Conservation (phyloP, 2,113 vertebrate genomes). For the Cariama cristata region DNA sequence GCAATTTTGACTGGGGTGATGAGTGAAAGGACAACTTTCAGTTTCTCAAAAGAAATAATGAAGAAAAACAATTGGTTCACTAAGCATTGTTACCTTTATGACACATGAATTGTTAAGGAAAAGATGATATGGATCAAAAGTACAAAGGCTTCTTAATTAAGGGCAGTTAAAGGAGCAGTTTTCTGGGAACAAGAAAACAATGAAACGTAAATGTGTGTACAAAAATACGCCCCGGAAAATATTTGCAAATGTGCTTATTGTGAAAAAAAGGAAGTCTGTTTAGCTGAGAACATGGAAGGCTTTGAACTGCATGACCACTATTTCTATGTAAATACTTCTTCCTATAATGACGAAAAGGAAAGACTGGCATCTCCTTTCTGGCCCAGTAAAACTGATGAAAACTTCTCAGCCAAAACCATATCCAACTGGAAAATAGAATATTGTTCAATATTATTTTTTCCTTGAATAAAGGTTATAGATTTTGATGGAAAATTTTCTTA, state of each 20-base stretch:
- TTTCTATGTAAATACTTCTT: not conserved
- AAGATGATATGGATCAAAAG: not conserved
- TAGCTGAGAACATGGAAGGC: not conserved
- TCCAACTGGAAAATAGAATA: not conserved
- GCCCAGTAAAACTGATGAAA: not conserved
- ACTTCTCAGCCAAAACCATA: not conserved
- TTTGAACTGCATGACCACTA: not conserved
- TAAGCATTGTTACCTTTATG: not conserved
- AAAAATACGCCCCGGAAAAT: not conserved
- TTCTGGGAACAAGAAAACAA: not conserved
- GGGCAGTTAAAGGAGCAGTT: not conserved
- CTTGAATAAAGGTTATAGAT: not conserved
- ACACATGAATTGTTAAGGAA: not conserved
- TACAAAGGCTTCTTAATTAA: not conserved
- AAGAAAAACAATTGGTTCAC: not conserved
- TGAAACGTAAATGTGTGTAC: not conserved
- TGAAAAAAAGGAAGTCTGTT: not conserved
- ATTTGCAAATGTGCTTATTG: not conserved
- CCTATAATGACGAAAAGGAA: not conserved
- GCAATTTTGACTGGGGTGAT: not conserved
- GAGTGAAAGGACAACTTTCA: not conserved
- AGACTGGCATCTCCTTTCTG: not conserved
- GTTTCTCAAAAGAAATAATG: not conserved
- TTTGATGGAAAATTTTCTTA: not conserved
- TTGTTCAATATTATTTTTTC: not conserved